Evolutionary conservation across 2,113 vertebrate species (phyloP).

Genomic region (Hyaena hyaena): DNA sequence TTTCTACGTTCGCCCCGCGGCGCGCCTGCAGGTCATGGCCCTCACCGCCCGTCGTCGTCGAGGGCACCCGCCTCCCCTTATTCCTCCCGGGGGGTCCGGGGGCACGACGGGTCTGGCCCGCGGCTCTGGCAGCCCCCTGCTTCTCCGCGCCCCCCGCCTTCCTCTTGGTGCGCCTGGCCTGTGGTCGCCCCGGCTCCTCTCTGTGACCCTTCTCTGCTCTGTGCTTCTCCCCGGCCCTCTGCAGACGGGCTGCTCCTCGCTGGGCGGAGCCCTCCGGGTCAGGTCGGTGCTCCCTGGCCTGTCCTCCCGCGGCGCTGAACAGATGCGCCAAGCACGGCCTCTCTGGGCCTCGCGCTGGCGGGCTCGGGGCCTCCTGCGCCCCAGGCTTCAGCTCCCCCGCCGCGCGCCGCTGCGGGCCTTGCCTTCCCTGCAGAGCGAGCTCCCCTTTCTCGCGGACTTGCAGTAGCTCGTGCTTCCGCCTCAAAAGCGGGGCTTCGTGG

Average conservation of each 20-base stretch:
- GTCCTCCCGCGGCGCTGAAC: accelerated
- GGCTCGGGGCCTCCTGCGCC: not conserved
- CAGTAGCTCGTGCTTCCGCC: not conserved
- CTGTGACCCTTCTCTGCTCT: not conserved
- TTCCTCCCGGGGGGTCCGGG: not conserved
- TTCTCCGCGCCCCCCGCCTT: accelerated
- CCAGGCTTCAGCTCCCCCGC: not conserved
- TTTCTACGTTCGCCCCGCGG: accelerated
- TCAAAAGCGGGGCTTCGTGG: accelerated
- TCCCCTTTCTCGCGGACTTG: not conserved
- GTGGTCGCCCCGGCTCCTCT: not conserved
- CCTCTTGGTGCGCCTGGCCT: not conserved
- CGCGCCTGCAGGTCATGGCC: not conserved
- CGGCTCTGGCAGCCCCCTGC: accelerated
- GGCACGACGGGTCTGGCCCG: accelerated
- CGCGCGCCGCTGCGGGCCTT: not conserved
- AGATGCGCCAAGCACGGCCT: not conserved
- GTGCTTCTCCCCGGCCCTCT: not conserved
- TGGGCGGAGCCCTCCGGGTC: accelerated
- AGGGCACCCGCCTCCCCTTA: not conserved
- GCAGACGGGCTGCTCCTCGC: not conserved
- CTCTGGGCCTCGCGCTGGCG: not conserved
- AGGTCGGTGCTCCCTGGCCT: accelerated
- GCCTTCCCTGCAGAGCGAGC: accelerated
- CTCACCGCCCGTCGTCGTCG: accelerated